Conservation (phyloP, 2,113 vertebrate species). For the Myrmophylax atrothorax region DNA sequence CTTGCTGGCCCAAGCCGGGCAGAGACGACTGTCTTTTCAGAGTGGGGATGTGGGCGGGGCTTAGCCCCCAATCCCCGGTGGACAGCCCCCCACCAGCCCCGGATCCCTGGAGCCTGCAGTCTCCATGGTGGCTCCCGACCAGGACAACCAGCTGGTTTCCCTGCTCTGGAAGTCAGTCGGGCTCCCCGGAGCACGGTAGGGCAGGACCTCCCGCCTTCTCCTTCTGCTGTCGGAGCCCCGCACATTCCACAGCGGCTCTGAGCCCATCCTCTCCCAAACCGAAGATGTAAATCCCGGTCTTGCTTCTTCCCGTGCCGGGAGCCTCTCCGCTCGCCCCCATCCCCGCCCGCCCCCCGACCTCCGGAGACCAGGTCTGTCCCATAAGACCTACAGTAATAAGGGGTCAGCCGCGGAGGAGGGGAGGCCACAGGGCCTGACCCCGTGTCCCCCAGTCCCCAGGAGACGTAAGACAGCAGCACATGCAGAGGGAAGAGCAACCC, state of each 20-base stretch:
- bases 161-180: fast-evolving
- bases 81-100: not conserved
- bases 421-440: not conserved
- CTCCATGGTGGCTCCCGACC: not conserved
- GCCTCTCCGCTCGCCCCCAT: not conserved
- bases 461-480: not conserved
- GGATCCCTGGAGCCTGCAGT: not conserved
- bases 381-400: not conserved
- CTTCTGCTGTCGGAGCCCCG: fast-evolving
- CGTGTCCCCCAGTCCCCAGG: fast-evolving
- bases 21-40: not conserved
- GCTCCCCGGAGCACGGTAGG: too few relatives aligned
- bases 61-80: not conserved
- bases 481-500: not conserved
- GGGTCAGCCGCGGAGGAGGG: not conserved
- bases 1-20: fast-evolving
- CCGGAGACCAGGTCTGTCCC: not conserved
- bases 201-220: not conserved
- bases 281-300: not conserved
- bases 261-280: not conserved
- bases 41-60: too few relatives aligned
- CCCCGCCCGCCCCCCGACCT: not conserved
- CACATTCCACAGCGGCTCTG: fast-evolving
- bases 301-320: not conserved
- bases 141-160: not conserved